phyloP scores from a whole-genome alignment of 2,113 vertebrate species.

The Siniperca chuatsi region DNA sequence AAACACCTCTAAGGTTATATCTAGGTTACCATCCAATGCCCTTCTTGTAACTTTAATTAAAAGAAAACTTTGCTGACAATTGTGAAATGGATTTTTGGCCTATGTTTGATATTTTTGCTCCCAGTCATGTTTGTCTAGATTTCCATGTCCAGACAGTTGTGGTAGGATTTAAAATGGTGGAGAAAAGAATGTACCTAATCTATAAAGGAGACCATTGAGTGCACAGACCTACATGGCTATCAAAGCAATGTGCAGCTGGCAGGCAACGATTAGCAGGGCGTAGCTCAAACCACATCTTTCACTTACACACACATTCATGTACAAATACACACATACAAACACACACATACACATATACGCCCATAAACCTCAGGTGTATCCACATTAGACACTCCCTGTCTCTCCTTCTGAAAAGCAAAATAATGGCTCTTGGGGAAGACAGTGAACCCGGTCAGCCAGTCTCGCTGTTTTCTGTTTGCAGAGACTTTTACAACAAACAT shows the following conservation, averaged over 20 bases:
- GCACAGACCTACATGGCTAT: constrained; percentile 71
- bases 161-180: constrained; percentile 64
- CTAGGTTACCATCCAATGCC: neutral
- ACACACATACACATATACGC: constrained; percentile 36
- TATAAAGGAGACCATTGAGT: constrained; percentile 80
- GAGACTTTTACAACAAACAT: constrained; percentile 46
- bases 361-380: constrained; percentile 81
- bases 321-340: constrained; percentile 55
- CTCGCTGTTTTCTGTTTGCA: constrained; percentile 52
- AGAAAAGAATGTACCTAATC: constrained; percentile 79
- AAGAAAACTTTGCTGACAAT: constrained; percentile 11
- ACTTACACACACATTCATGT: constrained; percentile 56
- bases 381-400: constrained; percentile 72
- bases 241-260: constrained; percentile 78
- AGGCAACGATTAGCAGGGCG: constrained; percentile 85
- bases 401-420: constrained; percentile 71
- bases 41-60: constrained; percentile 5
- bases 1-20: neutral
- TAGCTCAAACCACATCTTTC: constrained; percentile 82
- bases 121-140: constrained; percentile 67
- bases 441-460: constrained; percentile 33
- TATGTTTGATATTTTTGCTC: constrained; percentile 60
- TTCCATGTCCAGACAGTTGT: constrained; percentile 76
- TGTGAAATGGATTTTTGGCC: constrained; percentile 27
- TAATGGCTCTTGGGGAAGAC: constrained; percentile 49